These are phyloP conservation scores for Clitarchus hookeri DNA, from an alignment of 2,888 invertebrate species.

Conservation along the genomic window DNA sequence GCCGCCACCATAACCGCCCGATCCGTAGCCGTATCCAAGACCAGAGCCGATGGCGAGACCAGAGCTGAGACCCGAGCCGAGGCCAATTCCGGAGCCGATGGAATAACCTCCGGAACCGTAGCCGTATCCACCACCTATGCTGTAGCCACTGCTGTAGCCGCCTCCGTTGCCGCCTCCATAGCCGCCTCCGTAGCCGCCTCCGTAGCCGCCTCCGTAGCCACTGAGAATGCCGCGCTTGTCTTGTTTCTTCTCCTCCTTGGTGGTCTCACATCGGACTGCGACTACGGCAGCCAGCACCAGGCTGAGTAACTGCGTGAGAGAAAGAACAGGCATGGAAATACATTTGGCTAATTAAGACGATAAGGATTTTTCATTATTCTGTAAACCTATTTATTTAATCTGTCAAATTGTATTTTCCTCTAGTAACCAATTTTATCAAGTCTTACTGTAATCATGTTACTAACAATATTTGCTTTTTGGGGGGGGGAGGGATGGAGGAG, in stretches of 20 bases:
- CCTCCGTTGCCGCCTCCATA: neutral
- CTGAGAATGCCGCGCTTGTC: slow-evolving; percentile 3
- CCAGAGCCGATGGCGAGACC: neutral
- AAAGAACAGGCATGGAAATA: neutral
- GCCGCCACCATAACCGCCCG: too few species aligned
- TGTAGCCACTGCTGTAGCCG: neutral
- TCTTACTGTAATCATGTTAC: too few species aligned
- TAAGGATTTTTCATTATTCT: too few species aligned
- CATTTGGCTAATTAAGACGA: too few species aligned
- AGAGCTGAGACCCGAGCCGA: neutral
- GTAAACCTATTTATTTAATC: too few species aligned
- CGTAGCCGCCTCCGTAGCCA: slow-evolving; percentile 4
- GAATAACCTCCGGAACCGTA: neutral
- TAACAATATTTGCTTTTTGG: too few species aligned
- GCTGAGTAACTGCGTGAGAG: neutral
- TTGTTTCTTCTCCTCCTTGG: neutral
- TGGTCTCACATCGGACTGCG: neutral
- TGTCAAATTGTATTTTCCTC: too few species aligned
- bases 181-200: slow-evolving; percentile 1
- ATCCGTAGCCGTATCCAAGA: neutral
- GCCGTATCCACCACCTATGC: slow-evolving; percentile 15
- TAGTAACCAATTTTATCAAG: too few species aligned
- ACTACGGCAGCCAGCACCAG: neutral
- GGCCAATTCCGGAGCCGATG: slow-evolving; percentile 11
- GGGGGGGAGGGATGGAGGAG: too few species aligned